These are phyloP conservation scores for Pollenia griseotomentosa DNA, from an alignment of 2,888 invertebrate genomes.

Conservation along the genomic window DNA sequence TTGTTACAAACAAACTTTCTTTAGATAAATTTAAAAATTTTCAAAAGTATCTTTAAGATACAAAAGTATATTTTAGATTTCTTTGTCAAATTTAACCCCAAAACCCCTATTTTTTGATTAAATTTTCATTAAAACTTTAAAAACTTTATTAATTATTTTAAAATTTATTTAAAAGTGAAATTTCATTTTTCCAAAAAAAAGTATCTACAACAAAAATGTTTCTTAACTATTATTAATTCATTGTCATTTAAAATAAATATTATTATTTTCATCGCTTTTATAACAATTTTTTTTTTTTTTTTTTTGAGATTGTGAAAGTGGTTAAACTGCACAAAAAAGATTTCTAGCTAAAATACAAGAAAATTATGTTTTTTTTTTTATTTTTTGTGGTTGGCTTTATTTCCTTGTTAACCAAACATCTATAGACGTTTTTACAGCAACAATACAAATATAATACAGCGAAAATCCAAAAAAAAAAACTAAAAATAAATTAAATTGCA, in stretches of 20 bases:
- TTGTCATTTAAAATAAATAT: slow-evolving; percentile 53
- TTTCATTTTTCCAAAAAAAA: neutral
- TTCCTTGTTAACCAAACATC: slow-evolving; percentile 68
- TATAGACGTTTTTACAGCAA: slow-evolving; percentile 18
- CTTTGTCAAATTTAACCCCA: neutral
- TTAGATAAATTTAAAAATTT: neutral
- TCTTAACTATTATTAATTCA: slow-evolving; percentile 32
- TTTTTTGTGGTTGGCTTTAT: slow-evolving; percentile 59
- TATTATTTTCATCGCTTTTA: slow-evolving; percentile 31
- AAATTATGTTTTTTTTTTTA: slow-evolving; percentile 47
- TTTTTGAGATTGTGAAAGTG: slow-evolving; percentile 71
- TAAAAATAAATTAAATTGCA: slow-evolving; percentile 4
- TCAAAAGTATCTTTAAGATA: slow-evolving; percentile 1
- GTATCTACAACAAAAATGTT: neutral
- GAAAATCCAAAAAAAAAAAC: slow-evolving; percentile 21
- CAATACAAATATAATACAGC: slow-evolving; percentile 7
- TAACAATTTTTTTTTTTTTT: slow-evolving; percentile 28
- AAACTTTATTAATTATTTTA: neutral
- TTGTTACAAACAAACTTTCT: too few species aligned
- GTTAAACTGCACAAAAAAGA: slow-evolving; percentile 58
- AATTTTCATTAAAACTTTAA: neutral
- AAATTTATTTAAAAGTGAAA: slow-evolving; percentile 35
- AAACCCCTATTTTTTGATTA: neutral
- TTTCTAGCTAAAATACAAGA: slow-evolving; percentile 50
- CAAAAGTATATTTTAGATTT: slow-evolving; percentile 10